Evolutionary conservation across 2,797 vertebrate species (phyloP), one percentile per base, ranked within the genome.

Genomic region (Amblyopsis hoosieri): DNA sequence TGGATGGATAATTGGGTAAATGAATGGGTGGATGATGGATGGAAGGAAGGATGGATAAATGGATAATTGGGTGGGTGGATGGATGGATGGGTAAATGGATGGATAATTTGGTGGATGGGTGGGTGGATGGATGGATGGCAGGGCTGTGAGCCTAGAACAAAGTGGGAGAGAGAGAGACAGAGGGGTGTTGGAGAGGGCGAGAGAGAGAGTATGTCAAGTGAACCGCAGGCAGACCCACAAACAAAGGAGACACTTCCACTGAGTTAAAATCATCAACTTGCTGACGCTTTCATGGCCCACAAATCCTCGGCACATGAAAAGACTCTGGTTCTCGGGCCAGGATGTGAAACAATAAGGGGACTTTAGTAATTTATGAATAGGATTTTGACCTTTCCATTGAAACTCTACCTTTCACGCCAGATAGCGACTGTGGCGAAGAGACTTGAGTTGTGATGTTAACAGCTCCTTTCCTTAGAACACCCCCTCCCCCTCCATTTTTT

Each of bases 401-500:
- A 82, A 78, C 64, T 67, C 75, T 71, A 67, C 70, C 78, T 85
- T 76, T 58, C 76, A 49, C 37, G 73, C 51, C 62, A 59, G 47
- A 64, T 74, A 67, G 76, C 83, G 55, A 62, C 74, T 79, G 69
- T 48, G 66, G 82, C 84, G 84, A 85, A 88, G 84, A 82, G 83
- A 89, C 61, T 81, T 76, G 76, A 79, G 75, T 80, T 86, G 70
- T 84, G 79, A 89, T 85, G 86, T 90, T 90, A 84, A 88, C 89
- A 91, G 87, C 85, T 72, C 52, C 75, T 85, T 82, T 84, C 70
- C 85, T 82, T 17, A 17, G 17, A 17, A 17, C 17, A 1, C 17
- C 17, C 54, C 61, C 3, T n/a, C 46, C 17, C 53, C 56, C 29
- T 29, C 57, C 47, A 31, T 11, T 23, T 47, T 31, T 12, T 11